Base-by-base conservation (phyloP, 2,113 vertebrate species). In the Alosa alosa region DNA sequence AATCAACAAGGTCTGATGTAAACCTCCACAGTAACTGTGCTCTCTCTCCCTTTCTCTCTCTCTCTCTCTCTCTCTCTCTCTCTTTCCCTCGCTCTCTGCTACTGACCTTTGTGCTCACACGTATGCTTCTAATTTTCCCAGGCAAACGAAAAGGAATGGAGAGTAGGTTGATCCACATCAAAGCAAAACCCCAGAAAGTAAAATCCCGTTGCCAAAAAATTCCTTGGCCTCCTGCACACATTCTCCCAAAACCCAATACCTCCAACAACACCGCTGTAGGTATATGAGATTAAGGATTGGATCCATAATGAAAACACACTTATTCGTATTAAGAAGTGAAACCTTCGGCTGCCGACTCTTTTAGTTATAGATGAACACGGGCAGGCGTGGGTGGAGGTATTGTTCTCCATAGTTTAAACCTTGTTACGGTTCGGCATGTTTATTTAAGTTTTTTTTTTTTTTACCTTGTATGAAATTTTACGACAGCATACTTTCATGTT, bases 231-330 rank as follows among this genome's bases (percentile, higher is more conserved):
- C 84, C 83, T 82, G 20, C 64, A 81, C 81, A 41, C 92, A 93
- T 94, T 93, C 90, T 94, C 93, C 90, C 91, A 86, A 91, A 91
- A 90, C 91, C 90, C 88, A 90, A 91, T 88, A 91, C 83, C 89
- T 91, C 86, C 87, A 78, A 86, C 82, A 83, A 86, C 86, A 75
- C 82, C 86, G 88, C 88, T 92, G 90, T 89, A 92, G 87, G 90
- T 92, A 89, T 86, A 89, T 81, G 31, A 49, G 87, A 83, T 88
- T 87, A 89, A 50, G 85, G 86, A 87, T 85, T 68, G 83, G 39
- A 84, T 84, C 78, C 81, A 84, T 83, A 88, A 39, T 82, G 86
- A 90, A 89, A 88, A 86, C 49, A 85, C 64, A 50, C 60, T 86
- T 84, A 84, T 81, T 84, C 64, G 81, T 49, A 84, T 84, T 90